Conservation (phyloP, 2,888 invertebrate species). For the Ecliptopera silaceata region DNA sequence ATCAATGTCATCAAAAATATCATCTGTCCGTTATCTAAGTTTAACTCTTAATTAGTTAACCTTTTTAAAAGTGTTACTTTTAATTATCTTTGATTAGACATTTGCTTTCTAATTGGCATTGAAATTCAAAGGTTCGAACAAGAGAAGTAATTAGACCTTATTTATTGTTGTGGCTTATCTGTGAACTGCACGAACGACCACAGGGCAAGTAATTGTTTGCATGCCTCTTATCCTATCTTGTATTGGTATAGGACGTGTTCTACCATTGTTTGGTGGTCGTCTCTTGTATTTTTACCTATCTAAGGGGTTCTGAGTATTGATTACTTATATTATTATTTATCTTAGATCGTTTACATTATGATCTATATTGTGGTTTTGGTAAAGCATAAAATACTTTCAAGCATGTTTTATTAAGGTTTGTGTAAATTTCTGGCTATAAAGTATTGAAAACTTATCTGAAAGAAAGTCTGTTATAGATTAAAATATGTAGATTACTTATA, state of each 20-base stretch:
- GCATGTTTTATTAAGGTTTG: no score
- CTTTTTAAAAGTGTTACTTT: slow-evolving; percentile 12
- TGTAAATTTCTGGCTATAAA: no score
- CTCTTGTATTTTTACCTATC: slow-evolving; percentile 17
- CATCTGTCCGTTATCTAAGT: background rate
- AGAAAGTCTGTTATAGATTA: no score
- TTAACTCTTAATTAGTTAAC: background rate
- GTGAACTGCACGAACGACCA: slow-evolving; percentile 55
- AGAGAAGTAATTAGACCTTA: slow-evolving; percentile 75
- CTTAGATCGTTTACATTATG: no score
- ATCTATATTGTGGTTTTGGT: no score
- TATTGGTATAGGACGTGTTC: slow-evolving; percentile 28
- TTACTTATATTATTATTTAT: background rate
- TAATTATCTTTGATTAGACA: slow-evolving; percentile 43
- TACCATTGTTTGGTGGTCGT: slow-evolving; percentile 34
- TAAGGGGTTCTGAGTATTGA: background rate
- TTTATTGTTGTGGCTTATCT: slow-evolving; percentile 75
- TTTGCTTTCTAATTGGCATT: slow-evolving; percentile 55
- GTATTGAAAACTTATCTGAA: no score
- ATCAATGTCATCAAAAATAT: background rate
- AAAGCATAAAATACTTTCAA: no score
- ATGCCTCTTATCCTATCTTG: slow-evolving; percentile 36
- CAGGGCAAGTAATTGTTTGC: slow-evolving; percentile 36
- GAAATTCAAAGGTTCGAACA: slow-evolving; percentile 56
- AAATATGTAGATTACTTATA: no score